Evolutionary conservation across 1,140 invertebrate species (phyloP).

Genomic region (Tetramorium simillimum): DNA sequence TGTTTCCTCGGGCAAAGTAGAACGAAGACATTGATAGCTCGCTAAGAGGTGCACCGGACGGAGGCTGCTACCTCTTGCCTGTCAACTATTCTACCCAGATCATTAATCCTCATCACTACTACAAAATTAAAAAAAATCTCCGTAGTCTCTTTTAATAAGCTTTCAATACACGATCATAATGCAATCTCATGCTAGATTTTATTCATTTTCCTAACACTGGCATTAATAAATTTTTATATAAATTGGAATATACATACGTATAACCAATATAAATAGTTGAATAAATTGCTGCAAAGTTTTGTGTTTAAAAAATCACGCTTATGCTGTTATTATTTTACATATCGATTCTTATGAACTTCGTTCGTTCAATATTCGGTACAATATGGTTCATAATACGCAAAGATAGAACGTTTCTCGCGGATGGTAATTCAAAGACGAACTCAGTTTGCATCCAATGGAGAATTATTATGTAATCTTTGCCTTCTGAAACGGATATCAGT

Average conservation of each 20-base stretch:
- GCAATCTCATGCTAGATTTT: background rate
- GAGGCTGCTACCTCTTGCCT: background rate
- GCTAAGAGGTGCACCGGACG: background rate
- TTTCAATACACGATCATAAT: background rate
- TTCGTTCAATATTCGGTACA: background rate
- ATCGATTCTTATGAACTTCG: background rate
- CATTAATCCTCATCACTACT: constrained; percentile 5
- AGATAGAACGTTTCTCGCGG: background rate
- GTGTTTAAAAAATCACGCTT: background rate
- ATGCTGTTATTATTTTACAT: background rate
- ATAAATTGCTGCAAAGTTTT: background rate
- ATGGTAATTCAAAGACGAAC: constrained; percentile 29
- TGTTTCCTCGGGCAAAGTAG: constrained; percentile 55
- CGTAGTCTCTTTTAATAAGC: background rate
- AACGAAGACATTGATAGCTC: constrained; percentile 54
- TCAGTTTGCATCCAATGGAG: constrained; percentile 16
- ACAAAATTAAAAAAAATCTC: background rate
- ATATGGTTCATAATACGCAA: background rate
- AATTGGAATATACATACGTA: background rate
- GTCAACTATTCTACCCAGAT: background rate
- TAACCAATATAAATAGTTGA: background rate
- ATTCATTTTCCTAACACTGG: background rate
- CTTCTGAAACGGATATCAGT: constrained; percentile 41
- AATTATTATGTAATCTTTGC: constrained; percentile 53
- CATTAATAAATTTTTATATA: background rate